Evolutionary conservation across 1,140 invertebrate species (phyloP).

Genomic region (Cryptotermes secundus): DNA sequence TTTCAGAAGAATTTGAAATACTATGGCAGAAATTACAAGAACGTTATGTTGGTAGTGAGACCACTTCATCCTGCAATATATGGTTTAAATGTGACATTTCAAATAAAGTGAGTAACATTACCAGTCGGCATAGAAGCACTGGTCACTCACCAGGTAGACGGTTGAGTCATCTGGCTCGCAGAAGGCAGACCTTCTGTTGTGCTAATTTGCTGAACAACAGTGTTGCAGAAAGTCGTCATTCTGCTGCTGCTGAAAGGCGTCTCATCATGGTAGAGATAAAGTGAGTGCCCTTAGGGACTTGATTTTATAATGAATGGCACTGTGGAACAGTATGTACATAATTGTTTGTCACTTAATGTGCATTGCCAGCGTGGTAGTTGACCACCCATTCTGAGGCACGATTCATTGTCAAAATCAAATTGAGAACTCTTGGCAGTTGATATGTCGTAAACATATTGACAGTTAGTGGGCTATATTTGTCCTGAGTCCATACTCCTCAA

Average conservation of each 20-base stretch:
- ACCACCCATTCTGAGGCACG: too few relatives aligned
- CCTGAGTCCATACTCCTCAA: too few relatives aligned
- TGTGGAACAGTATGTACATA: too few relatives aligned
- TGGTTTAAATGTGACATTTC: not conserved
- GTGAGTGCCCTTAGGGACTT: not conserved
- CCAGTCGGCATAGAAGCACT: constrained; percentile 40
- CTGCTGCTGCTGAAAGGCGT: not conserved
- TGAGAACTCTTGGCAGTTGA: too few relatives aligned
- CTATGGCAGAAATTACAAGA: constrained; percentile 58
- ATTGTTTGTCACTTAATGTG: too few relatives aligned
- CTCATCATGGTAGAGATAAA: constrained; percentile 17
- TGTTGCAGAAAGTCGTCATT: not conserved
- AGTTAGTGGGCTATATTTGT: too few relatives aligned
- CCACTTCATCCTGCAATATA: constrained; percentile 56
- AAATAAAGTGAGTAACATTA: not conserved
- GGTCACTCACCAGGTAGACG: constrained; percentile 65
- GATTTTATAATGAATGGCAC: not conserved
- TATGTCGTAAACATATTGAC: too few relatives aligned
- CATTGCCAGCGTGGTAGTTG: too few relatives aligned
- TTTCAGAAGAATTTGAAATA: constrained; percentile 61
- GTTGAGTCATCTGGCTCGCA: constrained; percentile 63
- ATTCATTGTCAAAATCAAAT: too few relatives aligned
- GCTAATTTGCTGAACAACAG: constrained; percentile 47
- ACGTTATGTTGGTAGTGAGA: constrained; percentile 64
- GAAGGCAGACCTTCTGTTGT: constrained; percentile 64